Conservation (phyloP, 1,140 invertebrate genomes). For the Hylaeus anthracinus region DNA sequence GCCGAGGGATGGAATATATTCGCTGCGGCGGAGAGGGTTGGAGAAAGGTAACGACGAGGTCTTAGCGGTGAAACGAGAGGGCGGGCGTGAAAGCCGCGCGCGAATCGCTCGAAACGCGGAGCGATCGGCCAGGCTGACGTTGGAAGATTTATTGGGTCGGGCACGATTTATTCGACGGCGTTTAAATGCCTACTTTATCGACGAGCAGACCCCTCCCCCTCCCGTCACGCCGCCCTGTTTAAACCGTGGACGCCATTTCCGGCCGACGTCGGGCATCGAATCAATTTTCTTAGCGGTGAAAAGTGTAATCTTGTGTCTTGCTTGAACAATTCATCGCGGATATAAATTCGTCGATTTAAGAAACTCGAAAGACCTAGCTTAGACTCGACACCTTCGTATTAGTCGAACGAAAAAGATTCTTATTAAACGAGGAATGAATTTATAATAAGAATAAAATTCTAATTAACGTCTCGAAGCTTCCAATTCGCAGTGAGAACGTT, state of each 20-base stretch:
- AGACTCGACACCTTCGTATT: no score
- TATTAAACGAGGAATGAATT: no score
- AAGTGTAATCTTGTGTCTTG: slow-evolving; percentile 26
- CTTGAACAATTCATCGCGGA: slow-evolving; percentile 18
- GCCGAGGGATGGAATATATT: slow-evolving; percentile 25
- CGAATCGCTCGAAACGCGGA: slow-evolving; percentile 54
- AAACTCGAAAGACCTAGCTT: no score
- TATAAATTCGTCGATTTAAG: no score
- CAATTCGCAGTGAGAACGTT: background rate
- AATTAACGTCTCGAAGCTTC: no score
- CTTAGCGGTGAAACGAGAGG: slow-evolving; percentile 48
- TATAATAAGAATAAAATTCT: no score
- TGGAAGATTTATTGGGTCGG: slow-evolving; percentile 68
- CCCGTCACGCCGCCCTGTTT: slow-evolving; percentile 17
- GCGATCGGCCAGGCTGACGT: slow-evolving; percentile 66
- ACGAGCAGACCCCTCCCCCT: slow-evolving; percentile 12
- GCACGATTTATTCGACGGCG: slow-evolving; percentile 73
- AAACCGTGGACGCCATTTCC: slow-evolving; percentile 16
- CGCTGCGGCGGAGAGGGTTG: background rate
- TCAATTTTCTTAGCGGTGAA: slow-evolving; percentile 35
- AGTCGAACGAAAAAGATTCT: no score
- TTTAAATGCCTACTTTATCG: slow-evolving; percentile 76
- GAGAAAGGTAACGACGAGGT: slow-evolving; percentile 37
- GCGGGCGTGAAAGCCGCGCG: slow-evolving; percentile 23
- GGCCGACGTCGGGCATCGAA: slow-evolving; percentile 11